phyloP scores from a whole-genome alignment of 2,113 vertebrate species.

The Rynchops niger region DNA sequence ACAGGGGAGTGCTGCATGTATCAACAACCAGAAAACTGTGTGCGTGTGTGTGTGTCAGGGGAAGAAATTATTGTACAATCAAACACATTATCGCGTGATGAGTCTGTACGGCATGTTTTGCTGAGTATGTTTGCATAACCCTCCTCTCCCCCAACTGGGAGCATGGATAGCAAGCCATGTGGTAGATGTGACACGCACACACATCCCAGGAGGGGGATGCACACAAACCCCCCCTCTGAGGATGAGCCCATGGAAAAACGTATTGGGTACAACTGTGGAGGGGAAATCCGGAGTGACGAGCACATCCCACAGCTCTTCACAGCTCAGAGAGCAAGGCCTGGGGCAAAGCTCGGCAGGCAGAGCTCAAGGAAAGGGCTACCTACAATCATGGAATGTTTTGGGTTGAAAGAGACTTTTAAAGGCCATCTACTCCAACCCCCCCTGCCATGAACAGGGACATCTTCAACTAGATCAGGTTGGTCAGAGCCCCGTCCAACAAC shows the following conservation, averaged over 20 bases:
- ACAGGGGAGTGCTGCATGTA: accelerated
- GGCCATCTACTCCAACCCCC: background rate
- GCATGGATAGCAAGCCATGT: accelerated
- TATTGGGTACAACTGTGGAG: accelerated
- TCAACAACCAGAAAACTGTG: background rate
- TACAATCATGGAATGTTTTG: background rate
- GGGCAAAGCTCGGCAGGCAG: background rate
- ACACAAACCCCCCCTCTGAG: accelerated
- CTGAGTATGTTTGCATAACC: accelerated
- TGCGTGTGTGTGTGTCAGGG: too few species aligned
- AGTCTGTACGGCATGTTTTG: accelerated
- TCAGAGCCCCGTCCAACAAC: background rate
- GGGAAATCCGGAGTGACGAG: accelerated
- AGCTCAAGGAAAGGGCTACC: accelerated
- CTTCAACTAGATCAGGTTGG: background rate
- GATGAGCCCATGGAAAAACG: background rate
- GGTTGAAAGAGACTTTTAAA: background rate
- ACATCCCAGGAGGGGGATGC: accelerated
- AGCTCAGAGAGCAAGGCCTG: too few species aligned
- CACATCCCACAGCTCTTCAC: accelerated
- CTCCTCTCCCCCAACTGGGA: background rate
- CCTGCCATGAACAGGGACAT: background rate
- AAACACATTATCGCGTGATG: accelerated
- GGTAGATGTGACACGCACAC: accelerated
- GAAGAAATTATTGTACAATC: background rate